Evolutionary conservation across 2,797 vertebrate species (phyloP).

Genomic region (Sandelia bainsii): DNA sequence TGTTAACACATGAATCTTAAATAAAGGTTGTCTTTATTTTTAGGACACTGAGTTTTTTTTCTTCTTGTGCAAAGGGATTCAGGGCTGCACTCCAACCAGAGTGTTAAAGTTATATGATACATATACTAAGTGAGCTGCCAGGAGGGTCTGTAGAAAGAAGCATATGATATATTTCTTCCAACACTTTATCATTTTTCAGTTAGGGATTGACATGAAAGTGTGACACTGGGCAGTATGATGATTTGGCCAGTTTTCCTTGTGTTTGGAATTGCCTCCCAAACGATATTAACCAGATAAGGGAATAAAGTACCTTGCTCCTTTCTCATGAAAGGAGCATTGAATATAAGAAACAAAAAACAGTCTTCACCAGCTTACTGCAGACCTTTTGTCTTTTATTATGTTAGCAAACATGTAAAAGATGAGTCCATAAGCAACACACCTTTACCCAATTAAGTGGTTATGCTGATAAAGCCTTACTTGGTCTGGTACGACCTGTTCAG

Average conservation of each 20-base stretch:
- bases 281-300: background rate
- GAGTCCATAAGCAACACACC: too few species aligned
- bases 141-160: constrained; percentile 19
- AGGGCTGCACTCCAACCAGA: constrained; percentile 6
- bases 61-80: constrained; percentile 7
- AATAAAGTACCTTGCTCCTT: background rate
- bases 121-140: background rate
- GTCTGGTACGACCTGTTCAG: too few species aligned
- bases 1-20: background rate
- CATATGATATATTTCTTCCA: constrained; percentile 41
- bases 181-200: constrained; percentile 6
- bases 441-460: too few species aligned
- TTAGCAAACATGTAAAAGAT: background rate
- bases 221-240: background rate
- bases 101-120: constrained; percentile 13
- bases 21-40: constrained; percentile 24
- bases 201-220: background rate
- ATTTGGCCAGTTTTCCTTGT: background rate
- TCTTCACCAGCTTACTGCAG: background rate
- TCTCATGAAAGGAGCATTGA: background rate
- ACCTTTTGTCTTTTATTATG: background rate
- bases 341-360: fast-evolving
- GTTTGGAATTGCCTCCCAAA: constrained; percentile 9
- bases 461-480: too few species aligned
- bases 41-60: constrained; percentile 4